phyloP scores from a whole-genome alignment of 1,140 invertebrate species.

The Spodoptera frugiperda region DNA sequence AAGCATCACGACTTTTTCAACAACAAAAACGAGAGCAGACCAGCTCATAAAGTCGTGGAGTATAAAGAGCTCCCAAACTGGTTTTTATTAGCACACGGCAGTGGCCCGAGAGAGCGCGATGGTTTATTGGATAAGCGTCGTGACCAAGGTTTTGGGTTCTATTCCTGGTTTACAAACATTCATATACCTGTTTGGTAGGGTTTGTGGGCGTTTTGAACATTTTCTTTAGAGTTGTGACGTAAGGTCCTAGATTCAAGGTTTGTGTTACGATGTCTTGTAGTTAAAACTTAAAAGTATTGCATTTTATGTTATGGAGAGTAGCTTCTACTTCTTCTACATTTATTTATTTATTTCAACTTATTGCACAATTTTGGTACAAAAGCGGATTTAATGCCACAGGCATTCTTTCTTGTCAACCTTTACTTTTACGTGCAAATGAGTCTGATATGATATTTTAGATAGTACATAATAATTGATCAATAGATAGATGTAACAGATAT shows the following conservation, averaged over 20 bases:
- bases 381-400: too few species aligned
- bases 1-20: slow-evolving; percentile 30
- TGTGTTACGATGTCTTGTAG: neutral
- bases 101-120: slow-evolving; percentile 62
- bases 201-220: slow-evolving; percentile 35
- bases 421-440: too few species aligned
- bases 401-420: too few species aligned
- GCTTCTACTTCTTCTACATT: too few species aligned
- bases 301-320: too few species aligned
- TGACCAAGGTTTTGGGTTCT: slow-evolving; percentile 71
- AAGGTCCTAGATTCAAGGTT: slow-evolving; percentile 25
- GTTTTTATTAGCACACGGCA: slow-evolving; percentile 80
- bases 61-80: slow-evolving; percentile 65
- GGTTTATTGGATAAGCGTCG: slow-evolving; percentile 71
- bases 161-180: slow-evolving; percentile 59
- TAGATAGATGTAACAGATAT: too few species aligned
- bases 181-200: slow-evolving; percentile 41
- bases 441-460: too few species aligned
- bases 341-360: too few species aligned
- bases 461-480: too few species aligned
- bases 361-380: too few species aligned
- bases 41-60: slow-evolving; percentile 48
- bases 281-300: too few species aligned
- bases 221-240: slow-evolving; percentile 23
- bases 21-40: neutral